phyloP scores from a whole-genome alignment of 2,113 vertebrate genomes.

The Takifugu bimaculatus region DNA sequence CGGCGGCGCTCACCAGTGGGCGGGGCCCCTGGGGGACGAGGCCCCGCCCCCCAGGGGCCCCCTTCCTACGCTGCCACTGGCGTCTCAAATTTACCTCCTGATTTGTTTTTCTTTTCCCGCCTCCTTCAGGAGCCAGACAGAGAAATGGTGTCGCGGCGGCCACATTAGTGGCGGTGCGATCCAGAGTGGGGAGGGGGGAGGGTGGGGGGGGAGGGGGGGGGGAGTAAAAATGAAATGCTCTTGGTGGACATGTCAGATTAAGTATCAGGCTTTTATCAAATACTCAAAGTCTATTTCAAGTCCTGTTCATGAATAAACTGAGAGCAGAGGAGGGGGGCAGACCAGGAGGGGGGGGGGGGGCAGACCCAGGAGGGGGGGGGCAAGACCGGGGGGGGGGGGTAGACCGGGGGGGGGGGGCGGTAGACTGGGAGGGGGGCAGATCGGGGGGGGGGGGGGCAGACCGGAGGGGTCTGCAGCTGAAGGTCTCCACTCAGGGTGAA shows the following conservation, averaged over 20 bases:
- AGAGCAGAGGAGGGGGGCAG: conserved; percentile 29
- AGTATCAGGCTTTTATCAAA: conserved; percentile 74
- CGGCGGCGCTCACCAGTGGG: too few relatives aligned
- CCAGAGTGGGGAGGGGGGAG: too few relatives aligned
- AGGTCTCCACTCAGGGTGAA: conserved; percentile 35
- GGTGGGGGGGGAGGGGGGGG: conserved; percentile 14
- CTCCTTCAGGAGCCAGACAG: conserved; percentile 16
- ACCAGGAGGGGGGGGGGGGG: not conserved
- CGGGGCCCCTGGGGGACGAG: not conserved
- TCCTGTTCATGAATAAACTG: conserved; percentile 73
- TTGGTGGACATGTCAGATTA: conserved; percentile 70
- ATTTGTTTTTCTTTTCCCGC: conserved; percentile 30
- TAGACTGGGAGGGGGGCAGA: too few relatives aligned
- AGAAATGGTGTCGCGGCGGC: not conserved
- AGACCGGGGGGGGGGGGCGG: conserved; percentile 8
- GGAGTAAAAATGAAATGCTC: conserved; percentile 75
- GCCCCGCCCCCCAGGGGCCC: conserved; percentile 49
- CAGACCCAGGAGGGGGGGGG: too few relatives aligned
- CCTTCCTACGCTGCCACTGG: conserved; percentile 50
- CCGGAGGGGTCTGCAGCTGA: conserved; percentile 29
- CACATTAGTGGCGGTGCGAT: too few relatives aligned
- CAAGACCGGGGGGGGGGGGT: too few relatives aligned
- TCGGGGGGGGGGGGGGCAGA: not conserved
- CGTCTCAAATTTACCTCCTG: conserved; percentile 57
- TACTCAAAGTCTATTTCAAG: conserved; percentile 74